A percentile compares a stretch with the other conserved stretches of the same genome.
phyloP scores from a whole-genome alignment of 2,888 invertebrate genomes.

The Lathronympha strigana region DNA sequence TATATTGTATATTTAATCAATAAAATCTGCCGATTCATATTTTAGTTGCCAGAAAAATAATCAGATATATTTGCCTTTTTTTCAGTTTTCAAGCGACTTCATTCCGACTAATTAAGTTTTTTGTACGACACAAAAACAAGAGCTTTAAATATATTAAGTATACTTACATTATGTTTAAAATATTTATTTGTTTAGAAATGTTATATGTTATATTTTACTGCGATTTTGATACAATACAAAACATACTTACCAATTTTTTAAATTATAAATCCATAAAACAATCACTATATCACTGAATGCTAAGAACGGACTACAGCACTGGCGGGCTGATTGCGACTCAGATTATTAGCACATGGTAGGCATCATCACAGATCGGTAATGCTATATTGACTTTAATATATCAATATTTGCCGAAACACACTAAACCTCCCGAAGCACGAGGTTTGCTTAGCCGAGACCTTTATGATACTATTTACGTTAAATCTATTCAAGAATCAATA shows the following conservation, averaged over 20 bases:
- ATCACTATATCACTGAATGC: constrained; percentile 20
- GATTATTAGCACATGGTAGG: neutral
- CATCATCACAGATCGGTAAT: constrained; percentile 2
- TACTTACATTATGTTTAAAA: too few species aligned
- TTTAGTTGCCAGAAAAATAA: too few species aligned
- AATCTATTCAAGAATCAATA: neutral
- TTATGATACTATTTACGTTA: neutral
- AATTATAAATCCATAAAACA: constrained; percentile 26
- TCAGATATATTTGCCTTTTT: too few species aligned
- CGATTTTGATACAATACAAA: too few species aligned
- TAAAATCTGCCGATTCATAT: too few species aligned
- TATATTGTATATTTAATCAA: too few species aligned
- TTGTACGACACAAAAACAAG: too few species aligned
- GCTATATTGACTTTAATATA: constrained; percentile 21
- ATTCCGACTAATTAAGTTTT: too few species aligned
- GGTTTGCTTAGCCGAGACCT: constrained; percentile 15
- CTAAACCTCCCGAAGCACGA: neutral
- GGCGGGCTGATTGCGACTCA: constrained; percentile 23
- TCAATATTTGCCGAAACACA: constrained; percentile 30
- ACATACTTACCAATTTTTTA: constrained; percentile 1
- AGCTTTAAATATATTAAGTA: too few species aligned
- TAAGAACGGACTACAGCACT: constrained; percentile 7
- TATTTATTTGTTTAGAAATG: too few species aligned
- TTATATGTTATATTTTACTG: too few species aligned
- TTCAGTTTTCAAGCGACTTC: too few species aligned